These are phyloP conservation scores for Chloroceryle inda DNA, from an alignment of 2,797 vertebrate genomes.

Conservation along the genomic window DNA sequence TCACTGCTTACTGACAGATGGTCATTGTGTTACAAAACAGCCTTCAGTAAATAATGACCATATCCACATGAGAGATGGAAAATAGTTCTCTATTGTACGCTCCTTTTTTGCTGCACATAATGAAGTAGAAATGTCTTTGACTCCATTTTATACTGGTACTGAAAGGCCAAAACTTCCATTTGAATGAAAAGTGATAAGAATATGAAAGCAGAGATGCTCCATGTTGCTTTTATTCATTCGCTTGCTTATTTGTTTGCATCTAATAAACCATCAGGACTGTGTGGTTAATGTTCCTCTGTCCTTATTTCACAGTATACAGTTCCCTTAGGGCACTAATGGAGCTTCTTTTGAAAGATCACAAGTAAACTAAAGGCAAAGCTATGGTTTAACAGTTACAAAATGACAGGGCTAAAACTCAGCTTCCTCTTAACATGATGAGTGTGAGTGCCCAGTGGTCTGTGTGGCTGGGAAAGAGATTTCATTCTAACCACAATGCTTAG, in stretches of 20 bases:
- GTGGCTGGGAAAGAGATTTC: background rate
- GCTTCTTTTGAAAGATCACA: background rate
- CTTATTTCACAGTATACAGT: background rate
- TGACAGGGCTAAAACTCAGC: background rate
- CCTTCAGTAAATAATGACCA: slow-evolving; percentile 61
- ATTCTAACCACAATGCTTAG: background rate
- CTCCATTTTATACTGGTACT: background rate
- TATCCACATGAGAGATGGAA: slow-evolving; percentile 50
- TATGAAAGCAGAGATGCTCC: background rate
- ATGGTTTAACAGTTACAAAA: background rate
- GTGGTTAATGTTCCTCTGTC: background rate
- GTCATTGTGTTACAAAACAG: slow-evolving; percentile 62
- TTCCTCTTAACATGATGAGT: background rate
- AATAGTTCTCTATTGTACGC: slow-evolving; percentile 23
- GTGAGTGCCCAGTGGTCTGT: background rate
- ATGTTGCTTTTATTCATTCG: background rate
- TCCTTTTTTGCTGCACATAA: background rate
- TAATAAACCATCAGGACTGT: background rate
- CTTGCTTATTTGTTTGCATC: background rate
- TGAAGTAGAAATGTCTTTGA: background rate
- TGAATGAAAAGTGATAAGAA: slow-evolving; percentile 6
- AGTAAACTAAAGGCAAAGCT: background rate
- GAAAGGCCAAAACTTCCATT: background rate
- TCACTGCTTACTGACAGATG: slow-evolving; percentile 62
- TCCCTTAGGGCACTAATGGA: background rate